Percentiles rank a stretch among this genome's conserved stretches.
Evolutionary conservation across 2,888 invertebrate species (phyloP).

Genomic region (Cosmorhoe ocellata): DNA sequence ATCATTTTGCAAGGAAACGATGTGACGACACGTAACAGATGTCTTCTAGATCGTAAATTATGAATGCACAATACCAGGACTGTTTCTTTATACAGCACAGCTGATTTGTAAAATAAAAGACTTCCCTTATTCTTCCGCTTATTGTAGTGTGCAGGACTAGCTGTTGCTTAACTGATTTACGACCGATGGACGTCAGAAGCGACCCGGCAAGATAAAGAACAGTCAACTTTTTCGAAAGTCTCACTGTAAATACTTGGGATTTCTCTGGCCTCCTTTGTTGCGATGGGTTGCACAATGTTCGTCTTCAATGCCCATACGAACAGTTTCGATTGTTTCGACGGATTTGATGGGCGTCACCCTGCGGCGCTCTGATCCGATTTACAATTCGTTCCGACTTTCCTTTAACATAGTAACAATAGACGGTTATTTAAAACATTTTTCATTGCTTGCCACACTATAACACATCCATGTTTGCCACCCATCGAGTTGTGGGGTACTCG

Average conservation of each 20-base stretch:
- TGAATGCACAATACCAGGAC: conserved; percentile 40
- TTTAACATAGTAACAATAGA: conserved; percentile 59
- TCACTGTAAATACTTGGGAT: conserved; percentile 63
- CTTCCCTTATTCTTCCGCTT: conserved; percentile 46
- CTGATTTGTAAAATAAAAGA: conserved; percentile 47
- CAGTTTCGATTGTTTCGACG: conserved; percentile 69
- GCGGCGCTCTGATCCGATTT: conserved; percentile 66
- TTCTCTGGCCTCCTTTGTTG: conserved; percentile 75
- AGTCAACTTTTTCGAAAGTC: conserved; percentile 63
- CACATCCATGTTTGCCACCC: too few relatives aligned
- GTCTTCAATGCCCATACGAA: conserved; percentile 60
- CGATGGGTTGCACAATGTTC: conserved; percentile 71
- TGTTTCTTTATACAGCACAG: conserved; percentile 43
- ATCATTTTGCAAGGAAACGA: conserved; percentile 19
- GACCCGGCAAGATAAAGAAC: conserved; percentile 47
- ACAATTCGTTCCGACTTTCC: conserved; percentile 78
- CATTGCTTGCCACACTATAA: conserved; percentile 43
- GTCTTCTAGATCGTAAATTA: conserved; percentile 44
- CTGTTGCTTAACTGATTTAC: conserved; percentile 72
- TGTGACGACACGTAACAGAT: conserved; percentile 41
- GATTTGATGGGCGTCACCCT: conserved; percentile 68
- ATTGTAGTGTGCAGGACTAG: conserved; percentile 47
- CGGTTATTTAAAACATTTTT: conserved; percentile 42
- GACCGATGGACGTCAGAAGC: conserved; percentile 42
- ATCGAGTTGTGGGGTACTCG: conserved; percentile 38